These are phyloP conservation scores for Nipponia nippon DNA, from an alignment of 2,113 vertebrate genomes.

Conservation along the genomic window DNA sequence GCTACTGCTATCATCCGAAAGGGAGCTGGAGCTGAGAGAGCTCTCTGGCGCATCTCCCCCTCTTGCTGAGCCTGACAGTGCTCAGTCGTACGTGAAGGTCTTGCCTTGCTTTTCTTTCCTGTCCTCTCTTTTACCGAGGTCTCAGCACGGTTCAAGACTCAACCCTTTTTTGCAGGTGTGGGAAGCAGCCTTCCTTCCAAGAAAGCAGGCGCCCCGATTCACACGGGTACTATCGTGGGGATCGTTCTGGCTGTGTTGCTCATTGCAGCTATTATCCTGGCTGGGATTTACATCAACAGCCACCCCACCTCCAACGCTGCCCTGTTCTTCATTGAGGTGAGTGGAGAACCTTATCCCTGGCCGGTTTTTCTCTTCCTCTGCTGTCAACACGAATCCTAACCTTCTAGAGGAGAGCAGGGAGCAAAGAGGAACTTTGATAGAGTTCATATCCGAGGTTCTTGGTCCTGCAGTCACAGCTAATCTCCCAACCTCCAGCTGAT, in stretches of 20 bases:
- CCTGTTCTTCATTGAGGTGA: constrained; percentile 92
- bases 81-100: accelerated
- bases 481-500: not conserved
- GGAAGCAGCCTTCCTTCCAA: constrained; percentile 45
- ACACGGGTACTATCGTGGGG: constrained; percentile 85
- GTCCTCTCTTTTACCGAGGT: not conserved
- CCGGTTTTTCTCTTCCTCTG: not conserved
- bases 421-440: not conserved
- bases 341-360: not conserved
- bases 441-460: not conserved
- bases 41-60: not conserved
- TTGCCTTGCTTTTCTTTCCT: not conserved
- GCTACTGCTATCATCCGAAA: not conserved
- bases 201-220: constrained; percentile 65
- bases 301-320: constrained; percentile 85
- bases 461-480: not conserved
- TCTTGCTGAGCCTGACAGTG: not conserved
- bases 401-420: not conserved
- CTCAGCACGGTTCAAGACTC: not conserved
- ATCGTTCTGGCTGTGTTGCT: constrained; percentile 83
- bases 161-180: constrained; percentile 26
- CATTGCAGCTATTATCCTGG: constrained; percentile 79
- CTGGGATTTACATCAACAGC: constrained; percentile 87
- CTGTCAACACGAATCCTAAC: not conserved
- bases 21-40: not conserved